phyloP scores from a whole-genome alignment of 2,113 vertebrate genomes.

The Peromyscus californicus region DNA sequence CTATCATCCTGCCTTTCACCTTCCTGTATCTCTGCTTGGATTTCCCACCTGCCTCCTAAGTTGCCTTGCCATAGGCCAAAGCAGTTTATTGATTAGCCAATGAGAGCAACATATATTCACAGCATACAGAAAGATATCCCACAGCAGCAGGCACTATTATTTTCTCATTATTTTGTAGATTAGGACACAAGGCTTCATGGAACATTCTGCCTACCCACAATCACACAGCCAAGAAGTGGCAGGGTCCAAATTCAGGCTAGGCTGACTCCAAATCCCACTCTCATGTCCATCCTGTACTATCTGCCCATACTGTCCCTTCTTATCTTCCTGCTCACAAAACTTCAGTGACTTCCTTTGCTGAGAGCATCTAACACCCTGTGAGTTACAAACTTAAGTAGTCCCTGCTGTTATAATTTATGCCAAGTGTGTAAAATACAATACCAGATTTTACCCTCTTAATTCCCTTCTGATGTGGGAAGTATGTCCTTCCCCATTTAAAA shows the following conservation, averaged over 20 bases:
- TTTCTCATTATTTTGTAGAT: background rate
- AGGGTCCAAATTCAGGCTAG: background rate
- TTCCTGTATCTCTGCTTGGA: no score
- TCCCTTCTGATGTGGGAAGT: rapidly evolving
- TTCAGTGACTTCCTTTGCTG: no score
- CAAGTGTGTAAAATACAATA: background rate
- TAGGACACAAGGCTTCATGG: background rate
- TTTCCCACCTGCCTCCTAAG: no score
- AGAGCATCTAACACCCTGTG: no score
- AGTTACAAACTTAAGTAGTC: background rate
- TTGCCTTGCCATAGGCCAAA: no score
- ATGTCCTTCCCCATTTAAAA: background rate
- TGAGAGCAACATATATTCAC: no score
- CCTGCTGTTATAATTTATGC: background rate
- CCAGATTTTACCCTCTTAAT: background rate
- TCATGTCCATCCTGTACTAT: background rate
- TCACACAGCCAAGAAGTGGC: background rate
- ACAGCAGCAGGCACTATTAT: background rate
- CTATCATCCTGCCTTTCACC: no score
- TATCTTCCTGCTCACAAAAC: background rate
- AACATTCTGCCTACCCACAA: background rate
- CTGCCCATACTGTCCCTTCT: background rate
- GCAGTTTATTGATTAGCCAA: no score
- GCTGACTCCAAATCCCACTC: background rate
- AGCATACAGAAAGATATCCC: no score